Percentiles rank a stretch among this genome's conserved stretches.
phyloP scores from a whole-genome alignment of 2,888 invertebrate species.

The Aquatica leii region DNA sequence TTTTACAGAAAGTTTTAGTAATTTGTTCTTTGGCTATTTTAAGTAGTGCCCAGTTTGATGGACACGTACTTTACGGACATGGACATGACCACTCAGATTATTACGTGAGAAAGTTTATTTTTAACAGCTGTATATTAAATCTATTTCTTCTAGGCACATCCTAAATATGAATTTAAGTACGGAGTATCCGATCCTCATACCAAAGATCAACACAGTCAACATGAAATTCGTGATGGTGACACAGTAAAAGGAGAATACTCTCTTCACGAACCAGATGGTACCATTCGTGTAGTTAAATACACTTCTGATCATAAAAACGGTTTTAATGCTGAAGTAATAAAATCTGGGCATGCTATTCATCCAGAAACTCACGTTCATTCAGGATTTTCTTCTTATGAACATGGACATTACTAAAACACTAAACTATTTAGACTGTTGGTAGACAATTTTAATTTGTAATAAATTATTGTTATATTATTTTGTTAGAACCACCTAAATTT shows the following conservation, averaged over 20 bases:
- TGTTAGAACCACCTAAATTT: too few relatives aligned
- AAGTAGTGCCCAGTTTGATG: too few relatives aligned
- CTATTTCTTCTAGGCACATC: constrained; percentile 74
- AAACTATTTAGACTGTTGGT: too few relatives aligned
- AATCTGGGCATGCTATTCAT: constrained; percentile 36
- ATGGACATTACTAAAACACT: constrained; percentile 1
- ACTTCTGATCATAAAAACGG: constrained; percentile 63
- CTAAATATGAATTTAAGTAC: constrained; percentile 67
- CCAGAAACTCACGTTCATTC: constrained; percentile 35
- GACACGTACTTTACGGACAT: too few relatives aligned
- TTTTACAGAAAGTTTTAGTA: too few relatives aligned
- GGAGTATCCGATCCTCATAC: constrained; percentile 67
- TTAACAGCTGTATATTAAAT: too few relatives aligned
- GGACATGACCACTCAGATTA: too few relatives aligned
- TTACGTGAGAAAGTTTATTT: neutral
- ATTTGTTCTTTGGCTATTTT: too few relatives aligned
- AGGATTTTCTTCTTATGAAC: neutral
- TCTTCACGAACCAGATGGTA: constrained; percentile 63
- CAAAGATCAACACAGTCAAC: constrained; percentile 66
- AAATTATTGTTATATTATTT: too few relatives aligned
- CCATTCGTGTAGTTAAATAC: constrained; percentile 64
- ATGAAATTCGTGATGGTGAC: constrained; percentile 65
- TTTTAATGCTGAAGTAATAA: constrained; percentile 50
- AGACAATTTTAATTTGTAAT: too few relatives aligned
- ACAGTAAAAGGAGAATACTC: constrained; percentile 63